Evolutionary conservation across 2,797 vertebrate genomes (phyloP).

Genomic region (Premnoplex brunnescens): DNA sequence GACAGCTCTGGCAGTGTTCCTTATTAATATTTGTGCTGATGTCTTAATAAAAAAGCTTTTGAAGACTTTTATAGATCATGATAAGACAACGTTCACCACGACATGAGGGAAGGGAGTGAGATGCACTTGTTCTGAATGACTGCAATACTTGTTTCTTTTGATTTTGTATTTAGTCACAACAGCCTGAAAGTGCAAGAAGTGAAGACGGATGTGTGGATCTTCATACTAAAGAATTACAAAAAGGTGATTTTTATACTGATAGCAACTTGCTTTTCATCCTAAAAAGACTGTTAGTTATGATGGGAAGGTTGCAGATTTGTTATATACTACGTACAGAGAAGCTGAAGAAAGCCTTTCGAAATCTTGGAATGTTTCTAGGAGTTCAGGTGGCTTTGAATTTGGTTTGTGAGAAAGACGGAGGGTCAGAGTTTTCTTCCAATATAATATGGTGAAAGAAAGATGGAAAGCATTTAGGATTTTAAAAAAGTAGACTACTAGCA

Average conservation of each 20-base stretch:
- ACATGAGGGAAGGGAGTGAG: neutral
- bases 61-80: neutral
- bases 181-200: neutral
- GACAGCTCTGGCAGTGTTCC: neutral
- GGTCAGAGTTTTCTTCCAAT: neutral
- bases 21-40: neutral
- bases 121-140: neutral
- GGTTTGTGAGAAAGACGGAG: neutral
- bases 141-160: neutral
- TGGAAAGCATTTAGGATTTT: neutral
- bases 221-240: constrained; percentile 13
- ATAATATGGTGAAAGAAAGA: neutral
- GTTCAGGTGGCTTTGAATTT: neutral
- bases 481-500: neutral
- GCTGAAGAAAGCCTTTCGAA: neutral
- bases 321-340: neutral
- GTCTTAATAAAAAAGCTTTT: neutral
- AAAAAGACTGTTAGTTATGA: neutral
- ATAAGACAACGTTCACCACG: neutral
- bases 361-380: neutral
- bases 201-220: constrained; percentile 10
- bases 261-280: neutral
- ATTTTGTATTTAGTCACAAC: constrained; percentile 12
- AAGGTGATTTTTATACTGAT: constrained; percentile 48
- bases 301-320: neutral